Conservation (phyloP, 2,113 vertebrate genomes). For the Verasper variegatus region DNA sequence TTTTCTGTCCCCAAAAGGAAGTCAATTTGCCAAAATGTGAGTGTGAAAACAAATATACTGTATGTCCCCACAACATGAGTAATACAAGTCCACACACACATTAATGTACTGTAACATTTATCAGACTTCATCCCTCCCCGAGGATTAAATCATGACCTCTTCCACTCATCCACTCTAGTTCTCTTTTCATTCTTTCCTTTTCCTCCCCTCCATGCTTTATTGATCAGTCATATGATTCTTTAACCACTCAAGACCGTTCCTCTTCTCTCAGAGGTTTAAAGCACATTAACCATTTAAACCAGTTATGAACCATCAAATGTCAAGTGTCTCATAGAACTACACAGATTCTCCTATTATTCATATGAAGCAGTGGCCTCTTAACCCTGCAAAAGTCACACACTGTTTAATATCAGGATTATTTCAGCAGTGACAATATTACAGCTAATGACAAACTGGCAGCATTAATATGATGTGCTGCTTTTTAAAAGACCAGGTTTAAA, state of each 20-base stretch:
- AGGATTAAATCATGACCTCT: conserved; percentile 48
- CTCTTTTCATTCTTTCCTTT: conserved; percentile 19
- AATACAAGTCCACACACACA: background rate
- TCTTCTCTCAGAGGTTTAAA: conserved; percentile 26
- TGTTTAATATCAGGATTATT: background rate
- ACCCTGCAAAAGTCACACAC: conserved; percentile 2
- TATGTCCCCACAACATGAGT: background rate
- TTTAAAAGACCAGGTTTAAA: background rate
- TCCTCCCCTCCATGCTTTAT: conserved; percentile 61
- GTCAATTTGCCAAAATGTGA: background rate
- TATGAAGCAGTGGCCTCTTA: background rate
- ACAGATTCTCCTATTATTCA: conserved; percentile 10
- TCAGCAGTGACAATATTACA: background rate
- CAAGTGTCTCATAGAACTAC: background rate
- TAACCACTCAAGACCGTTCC: conserved; percentile 47
- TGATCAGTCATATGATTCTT: conserved; percentile 67
- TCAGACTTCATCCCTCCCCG: conserved; percentile 21
- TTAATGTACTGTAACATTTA: conserved; percentile 24
- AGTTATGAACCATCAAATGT: conserved; percentile 24
- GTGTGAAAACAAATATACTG: background rate
- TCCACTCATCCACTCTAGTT: background rate
- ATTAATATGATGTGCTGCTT: background rate
- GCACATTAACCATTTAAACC: conserved; percentile 54
- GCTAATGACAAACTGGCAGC: background rate
- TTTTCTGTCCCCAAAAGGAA: background rate